Evolutionary conservation across 2,113 vertebrate genomes (phyloP).

Genomic region (Nannospalax galili): DNA sequence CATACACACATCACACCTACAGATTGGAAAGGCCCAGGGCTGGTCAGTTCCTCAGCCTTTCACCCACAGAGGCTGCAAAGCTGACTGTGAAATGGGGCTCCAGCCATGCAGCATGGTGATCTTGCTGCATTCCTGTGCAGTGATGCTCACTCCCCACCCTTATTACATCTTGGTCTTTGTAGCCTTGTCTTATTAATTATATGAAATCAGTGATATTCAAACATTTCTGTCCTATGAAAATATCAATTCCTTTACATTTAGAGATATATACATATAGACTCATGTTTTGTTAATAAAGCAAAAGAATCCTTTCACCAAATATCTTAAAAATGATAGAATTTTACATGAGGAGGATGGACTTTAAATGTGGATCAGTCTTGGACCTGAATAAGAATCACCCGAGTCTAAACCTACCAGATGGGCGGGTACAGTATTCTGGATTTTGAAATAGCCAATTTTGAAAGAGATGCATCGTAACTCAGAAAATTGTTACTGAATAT

Average conservation of each 20-base stretch:
- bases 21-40: background rate
- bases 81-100: background rate
- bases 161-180: background rate
- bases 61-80: background rate
- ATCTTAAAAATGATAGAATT: conserved; percentile 7
- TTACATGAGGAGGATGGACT: background rate
- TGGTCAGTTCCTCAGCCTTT: background rate
- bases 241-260: background rate
- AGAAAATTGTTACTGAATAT: too few species aligned
- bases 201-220: background rate
- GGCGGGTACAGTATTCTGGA: background rate
- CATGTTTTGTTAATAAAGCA: conserved; percentile 33
- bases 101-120: background rate
- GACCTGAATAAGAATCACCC: background rate
- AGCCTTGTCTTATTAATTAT: background rate
- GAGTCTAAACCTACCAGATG: background rate
- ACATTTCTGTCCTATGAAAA: background rate
- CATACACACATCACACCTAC: background rate
- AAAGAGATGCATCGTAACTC: too few species aligned
- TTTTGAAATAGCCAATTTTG: too few species aligned
- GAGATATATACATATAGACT: background rate
- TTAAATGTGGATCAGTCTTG: background rate
- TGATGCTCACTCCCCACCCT: background rate
- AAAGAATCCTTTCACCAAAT: background rate
- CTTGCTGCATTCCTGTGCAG: background rate